Evolutionary conservation across 37 sponge, comb jelly and placozoan genomes (phyloP).

Genomic region (Chondrilla cf. caribensis): DNA sequence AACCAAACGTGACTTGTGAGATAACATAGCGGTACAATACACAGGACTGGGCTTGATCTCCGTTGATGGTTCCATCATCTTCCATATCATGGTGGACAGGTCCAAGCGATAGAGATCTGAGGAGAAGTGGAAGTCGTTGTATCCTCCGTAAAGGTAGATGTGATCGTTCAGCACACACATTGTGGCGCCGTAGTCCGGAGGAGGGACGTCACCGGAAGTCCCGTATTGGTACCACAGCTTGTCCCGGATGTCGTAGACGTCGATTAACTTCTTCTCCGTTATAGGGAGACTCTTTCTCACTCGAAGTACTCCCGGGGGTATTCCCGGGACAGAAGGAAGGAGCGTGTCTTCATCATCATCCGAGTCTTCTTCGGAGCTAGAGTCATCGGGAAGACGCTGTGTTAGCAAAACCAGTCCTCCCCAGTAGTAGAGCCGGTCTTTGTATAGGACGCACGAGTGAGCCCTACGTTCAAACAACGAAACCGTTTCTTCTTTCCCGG

Average conservation of each 20-base stretch:
- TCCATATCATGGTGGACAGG: constrained; percentile 18
- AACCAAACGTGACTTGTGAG: not conserved
- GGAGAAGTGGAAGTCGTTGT: constrained; percentile 7
- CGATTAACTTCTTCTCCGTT: constrained; percentile 18
- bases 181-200: constrained; percentile 23
- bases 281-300: constrained; percentile 3
- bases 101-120: constrained; percentile 9
- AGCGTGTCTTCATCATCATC: constrained; percentile 2
- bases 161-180: not conserved
- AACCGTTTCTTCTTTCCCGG: not conserved
- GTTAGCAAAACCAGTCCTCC: constrained; percentile 11
- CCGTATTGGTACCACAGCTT: constrained; percentile 26
- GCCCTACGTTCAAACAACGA: constrained; percentile 12
- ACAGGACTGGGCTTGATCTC: not conserved
- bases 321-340: not conserved
- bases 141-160: constrained; percentile 11
- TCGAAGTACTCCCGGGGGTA: constrained; percentile 1
- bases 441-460: not conserved
- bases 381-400: not conserved
- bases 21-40: not conserved
- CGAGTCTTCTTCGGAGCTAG: not conserved
- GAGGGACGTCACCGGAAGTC: not conserved
- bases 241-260: constrained; percentile 13
- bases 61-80: not conserved
- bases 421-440: not conserved